Base-by-base conservation (phyloP, 1,140 invertebrate genomes). In the Nasonia vitripennis region DNA sequence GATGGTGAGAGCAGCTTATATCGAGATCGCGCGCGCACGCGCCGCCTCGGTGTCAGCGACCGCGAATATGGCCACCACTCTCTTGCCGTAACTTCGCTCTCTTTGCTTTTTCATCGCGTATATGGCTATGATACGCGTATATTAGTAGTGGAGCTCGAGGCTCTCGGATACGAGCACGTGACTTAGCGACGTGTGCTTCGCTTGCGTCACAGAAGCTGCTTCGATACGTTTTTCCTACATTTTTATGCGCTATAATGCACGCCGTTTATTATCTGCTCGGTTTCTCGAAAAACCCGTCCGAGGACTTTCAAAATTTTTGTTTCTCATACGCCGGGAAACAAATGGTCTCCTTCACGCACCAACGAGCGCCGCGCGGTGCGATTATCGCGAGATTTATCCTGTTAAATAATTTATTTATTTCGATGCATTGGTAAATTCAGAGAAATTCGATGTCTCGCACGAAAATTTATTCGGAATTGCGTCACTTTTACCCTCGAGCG, bases 31-130 rank as follows among this genome's bases (percentile, higher is more conserved):
- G n/a, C 23, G 27, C 27, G 1, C 11, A 11, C 67, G 67, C 67
- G 67, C 67, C 67, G 23, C 6, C n/a, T 71, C 27, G 68, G n/a
- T 17, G 68, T 71, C 68, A 71, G 68, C 68, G 68, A 71, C 68
- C 68, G 68, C 68, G 23, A 5, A 31, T 71, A n/a, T 12, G 68
- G 31, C 27, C 55, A 7, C 20, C 6, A 10, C 48, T 51, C 48
- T 51, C 14, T 37, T 0, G 11, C 14, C 2, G 5, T 51, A 14
- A 51, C 14, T 17, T 51, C 12, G 11, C 14, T 17, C 48, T 62
- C 20, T 20, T n/a, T 62, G 20, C 55, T 62, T 62, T 62, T 62
- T 62, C 6, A n/a, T 7, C 14, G 34, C 12, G 14, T 14, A 51
- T 62, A 51, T 62, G 55, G 2, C 4, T n/a, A n/a, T 62, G 2